Evolutionary conservation across 2,113 vertebrate species (phyloP), one percentile per base, ranked within the genome.

Genomic region (Fulmarus glacialis): DNA sequence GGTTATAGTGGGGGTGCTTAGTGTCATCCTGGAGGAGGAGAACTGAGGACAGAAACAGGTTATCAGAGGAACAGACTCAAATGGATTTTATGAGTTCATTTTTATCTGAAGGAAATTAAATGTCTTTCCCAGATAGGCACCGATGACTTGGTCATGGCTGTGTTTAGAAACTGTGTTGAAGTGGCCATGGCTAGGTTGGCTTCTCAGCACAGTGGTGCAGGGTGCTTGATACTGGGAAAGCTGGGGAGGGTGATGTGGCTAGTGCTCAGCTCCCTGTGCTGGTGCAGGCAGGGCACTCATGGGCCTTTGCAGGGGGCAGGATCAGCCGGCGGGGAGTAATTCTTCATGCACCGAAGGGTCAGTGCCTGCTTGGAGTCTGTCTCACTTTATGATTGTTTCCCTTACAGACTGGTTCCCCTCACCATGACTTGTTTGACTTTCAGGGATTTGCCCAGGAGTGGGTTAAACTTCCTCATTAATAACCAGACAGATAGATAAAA

Each of bases 401-500:
- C 36, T 84, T 70, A 68, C 20, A 63, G 47, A 48, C 74, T 26
- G 21, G 38, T 73, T 94, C 18, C 30, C 38, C 19, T 62, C 43
- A 17, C 10, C 0, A 0, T 64, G 73, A 74, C 50, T 85, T 63
- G 26, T 89, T 93, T 95, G 82, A 72, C 82, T 87, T 93, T 58
- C 70, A 53, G 52, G 24, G 42, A 58, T 92, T 84, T 91, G 73
- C 36, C 66, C 52, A 89, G 62, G 87, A 96, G 36, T 34, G 90
- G 50, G 93, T 89, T 98, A 97, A 97, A 87, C 52, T 83, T 94
- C 55, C 42, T 96, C 66, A 70, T 95, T 97, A 96, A 90, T 93
- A 96, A 90, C 36, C 40, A 84, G 73, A 87, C 63, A 8, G 67
- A 91, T 93, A 8, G 67, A 91, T 93, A 92, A 97, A 96, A 96